A percentile compares a stretch with the other conserved stretches of the same genome.
These are phyloP conservation scores for Macrochelys suwanniensis DNA, from an alignment of 2,797 vertebrate species.

Conservation along the genomic window DNA sequence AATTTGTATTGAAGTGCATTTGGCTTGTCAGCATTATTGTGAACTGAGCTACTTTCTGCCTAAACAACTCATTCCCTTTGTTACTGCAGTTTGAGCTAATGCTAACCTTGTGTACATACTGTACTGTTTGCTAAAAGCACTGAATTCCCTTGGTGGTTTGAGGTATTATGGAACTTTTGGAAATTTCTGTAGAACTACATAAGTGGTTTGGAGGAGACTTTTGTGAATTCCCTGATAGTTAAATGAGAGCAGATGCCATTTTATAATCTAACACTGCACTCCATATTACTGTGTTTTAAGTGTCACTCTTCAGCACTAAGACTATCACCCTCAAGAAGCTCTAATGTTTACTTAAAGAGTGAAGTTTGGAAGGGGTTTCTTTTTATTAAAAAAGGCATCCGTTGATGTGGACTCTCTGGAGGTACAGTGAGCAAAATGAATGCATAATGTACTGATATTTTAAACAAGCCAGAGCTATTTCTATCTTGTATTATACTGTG, in stretches of 20 bases:
- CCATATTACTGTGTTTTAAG: fast-evolving
- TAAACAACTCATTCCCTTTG: not conserved
- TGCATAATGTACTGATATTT: not conserved
- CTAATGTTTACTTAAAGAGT: not conserved
- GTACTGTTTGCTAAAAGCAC: not conserved
- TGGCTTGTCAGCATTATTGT: conserved; percentile 16
- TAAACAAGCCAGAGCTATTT: not conserved
- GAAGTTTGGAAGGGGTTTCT: not conserved
- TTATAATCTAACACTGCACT: not conserved
- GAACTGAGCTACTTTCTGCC: not conserved
- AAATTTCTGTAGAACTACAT: not conserved
- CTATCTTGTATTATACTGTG: not conserved
- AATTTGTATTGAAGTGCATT: fast-evolving
- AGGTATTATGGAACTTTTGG: not conserved
- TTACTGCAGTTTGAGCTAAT: not conserved
- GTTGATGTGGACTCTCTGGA: fast-evolving
- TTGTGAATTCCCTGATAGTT: not conserved
- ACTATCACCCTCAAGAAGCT: not conserved
- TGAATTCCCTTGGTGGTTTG: not conserved
- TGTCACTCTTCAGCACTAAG: not conserved
- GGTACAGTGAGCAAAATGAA: not conserved
- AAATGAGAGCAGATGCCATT: fast-evolving
- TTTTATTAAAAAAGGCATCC: not conserved
- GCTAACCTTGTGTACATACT: fast-evolving
- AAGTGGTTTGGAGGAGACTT: not conserved